Conservation (phyloP, 1,140 invertebrate species). For the Sycophila sp. region DNA sequence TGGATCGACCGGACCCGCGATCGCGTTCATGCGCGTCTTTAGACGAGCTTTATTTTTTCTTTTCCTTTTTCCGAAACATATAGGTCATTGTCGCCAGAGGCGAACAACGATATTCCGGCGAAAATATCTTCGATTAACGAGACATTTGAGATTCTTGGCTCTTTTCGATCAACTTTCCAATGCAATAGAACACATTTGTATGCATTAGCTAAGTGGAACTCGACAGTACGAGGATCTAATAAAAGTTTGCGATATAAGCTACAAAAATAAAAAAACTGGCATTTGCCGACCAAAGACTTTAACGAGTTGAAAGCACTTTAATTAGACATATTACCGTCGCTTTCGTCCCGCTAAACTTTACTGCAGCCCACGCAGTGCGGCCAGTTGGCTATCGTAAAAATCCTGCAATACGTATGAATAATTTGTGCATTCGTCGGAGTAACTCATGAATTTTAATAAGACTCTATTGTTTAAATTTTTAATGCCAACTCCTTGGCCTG, state of each 20-base stretch:
- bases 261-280: background rate
- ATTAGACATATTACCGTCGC: constrained; percentile 54
- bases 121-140: no score
- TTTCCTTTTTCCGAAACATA: no score
- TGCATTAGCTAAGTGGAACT: background rate
- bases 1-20: constrained; percentile 11
- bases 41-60: no score
- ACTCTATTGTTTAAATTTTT: no score
- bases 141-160: no score
- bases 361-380: background rate
- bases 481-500: no score
- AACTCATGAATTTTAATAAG: no score
- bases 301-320: constrained; percentile 63
- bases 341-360: constrained; percentile 47
- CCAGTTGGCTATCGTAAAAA: background rate
- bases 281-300: constrained; percentile 40
- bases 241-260: background rate
- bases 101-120: no score
- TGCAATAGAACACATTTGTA: background rate
- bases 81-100: no score
- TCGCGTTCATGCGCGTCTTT: background rate
- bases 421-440: no score
- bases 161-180: no score
- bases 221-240: background rate
- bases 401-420: background rate